A percentile compares a stretch with the other conserved stretches of the same genome.
These are phyloP conservation scores for Chaetorhynchus papuensis DNA, from an alignment of 2,113 vertebrate genomes.

Conservation along the genomic window DNA sequence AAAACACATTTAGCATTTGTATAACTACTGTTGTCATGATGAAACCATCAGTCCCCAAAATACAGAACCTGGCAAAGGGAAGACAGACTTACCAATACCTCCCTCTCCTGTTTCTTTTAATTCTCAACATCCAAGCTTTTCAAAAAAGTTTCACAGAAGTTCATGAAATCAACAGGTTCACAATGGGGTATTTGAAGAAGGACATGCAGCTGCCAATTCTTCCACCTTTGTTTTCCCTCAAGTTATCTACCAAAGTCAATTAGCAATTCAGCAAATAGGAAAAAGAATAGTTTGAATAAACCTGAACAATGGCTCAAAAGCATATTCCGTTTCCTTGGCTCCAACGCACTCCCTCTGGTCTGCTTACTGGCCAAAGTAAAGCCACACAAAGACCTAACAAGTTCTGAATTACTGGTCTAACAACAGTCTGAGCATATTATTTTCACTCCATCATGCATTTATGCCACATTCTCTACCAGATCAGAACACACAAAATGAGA, in stretches of 20 bases:
- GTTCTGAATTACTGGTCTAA: conserved; percentile 1
- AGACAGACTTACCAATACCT: not conserved
- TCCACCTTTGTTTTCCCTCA: not conserved
- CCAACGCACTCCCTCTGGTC: not conserved
- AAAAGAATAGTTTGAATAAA: not conserved
- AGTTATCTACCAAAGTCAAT: not conserved
- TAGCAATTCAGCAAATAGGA: not conserved
- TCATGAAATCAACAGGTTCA: not conserved
- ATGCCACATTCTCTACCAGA: not conserved
- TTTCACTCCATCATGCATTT: not conserved
- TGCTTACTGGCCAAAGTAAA: not conserved
- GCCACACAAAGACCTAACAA: not conserved
- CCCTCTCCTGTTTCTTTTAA: not conserved
- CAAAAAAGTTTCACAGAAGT: not conserved
- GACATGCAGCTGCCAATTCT: not conserved
- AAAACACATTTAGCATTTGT: not conserved
- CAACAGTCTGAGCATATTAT: not conserved
- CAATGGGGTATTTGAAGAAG: not conserved
- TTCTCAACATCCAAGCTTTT: not conserved
- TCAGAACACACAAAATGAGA: not conserved
- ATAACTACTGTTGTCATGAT: not conserved
- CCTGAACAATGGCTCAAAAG: not conserved
- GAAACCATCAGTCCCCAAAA: not conserved
- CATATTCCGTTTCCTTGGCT: not conserved
- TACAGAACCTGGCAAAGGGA: not conserved